Evolutionary conservation across 2,888 invertebrate species (phyloP), one percentile per base, ranked within the genome.

Genomic region (Dusona sp.): DNA sequence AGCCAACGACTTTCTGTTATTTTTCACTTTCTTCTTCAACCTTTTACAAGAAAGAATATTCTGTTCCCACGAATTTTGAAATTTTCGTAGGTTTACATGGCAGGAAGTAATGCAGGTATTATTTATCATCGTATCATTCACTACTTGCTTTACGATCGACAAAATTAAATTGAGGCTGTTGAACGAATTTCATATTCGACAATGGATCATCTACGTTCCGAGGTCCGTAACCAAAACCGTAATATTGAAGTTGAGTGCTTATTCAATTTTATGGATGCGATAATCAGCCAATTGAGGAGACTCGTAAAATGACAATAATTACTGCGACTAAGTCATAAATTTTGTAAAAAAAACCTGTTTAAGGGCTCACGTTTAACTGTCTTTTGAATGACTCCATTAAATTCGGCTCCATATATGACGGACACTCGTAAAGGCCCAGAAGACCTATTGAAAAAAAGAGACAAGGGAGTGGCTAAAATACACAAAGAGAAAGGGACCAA

Each of bases 281-380:
- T 48, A 72, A 72, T 72, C 45, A 72, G n/a, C 72, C 19, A 72
- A 72, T 45, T 33, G 33, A n/a, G 33, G 11, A 72, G 48, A 16
- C 19, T 45, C 48, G 33, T 72, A 33, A 48, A 72, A 72, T 48
- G 6, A 72, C 51, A 11, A 51, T 51, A 51, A 45, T 29, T 45
- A 45, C 72, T 4, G 61, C 29, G 16, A 16, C 61, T 13, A 25
- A 68, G 11, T 29, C 48, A 29, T 25, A 9, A 33, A 33, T 72
- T 72, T 25, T 51, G 33, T 2, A 1, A 51, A 68, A 68, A 42
- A 29, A 29, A 51, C 19, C 1, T 61, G 25, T 6, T 29, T 29
- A 6, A 61, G 16, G 29, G 16, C 29, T 29, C 61, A 29, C 7
- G 61, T 13, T 29, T 9, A 36, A 13, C 36, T n/a, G 36, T n/a